phyloP scores from a whole-genome alignment of 2,888 invertebrate genomes.

The Pammene fasciana region DNA sequence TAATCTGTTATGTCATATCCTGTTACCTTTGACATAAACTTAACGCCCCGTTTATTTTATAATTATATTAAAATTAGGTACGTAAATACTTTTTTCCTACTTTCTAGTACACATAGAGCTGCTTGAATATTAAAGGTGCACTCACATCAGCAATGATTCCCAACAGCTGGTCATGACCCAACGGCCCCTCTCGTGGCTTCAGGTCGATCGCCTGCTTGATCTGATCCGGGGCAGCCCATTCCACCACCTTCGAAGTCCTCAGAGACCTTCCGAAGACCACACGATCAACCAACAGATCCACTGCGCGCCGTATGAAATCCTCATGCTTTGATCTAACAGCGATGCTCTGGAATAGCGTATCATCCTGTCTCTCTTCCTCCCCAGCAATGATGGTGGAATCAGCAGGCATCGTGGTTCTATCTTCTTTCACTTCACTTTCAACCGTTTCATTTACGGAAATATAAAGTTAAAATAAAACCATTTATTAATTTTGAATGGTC shows the following conservation, averaged over 20 bases:
- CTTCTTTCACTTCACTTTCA: constrained; percentile 51
- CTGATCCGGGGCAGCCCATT: constrained; percentile 91
- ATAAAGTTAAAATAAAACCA: constrained; percentile 54
- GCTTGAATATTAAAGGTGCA: constrained; percentile 20
- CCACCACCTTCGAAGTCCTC: constrained; percentile 88
- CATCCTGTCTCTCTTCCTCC: constrained; percentile 60
- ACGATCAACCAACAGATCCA: constrained; percentile 88
- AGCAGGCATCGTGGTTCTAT: constrained; percentile 69
- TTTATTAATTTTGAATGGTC: constrained; percentile 54
- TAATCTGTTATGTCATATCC: no score
- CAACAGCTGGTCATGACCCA: constrained; percentile 87
- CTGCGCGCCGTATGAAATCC: constrained; percentile 87
- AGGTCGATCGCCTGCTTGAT: constrained; percentile 87
- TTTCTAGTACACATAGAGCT: no score
- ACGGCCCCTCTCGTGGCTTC: constrained; percentile 82
- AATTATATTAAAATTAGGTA: no score
- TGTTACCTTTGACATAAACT: no score
- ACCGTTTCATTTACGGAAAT: constrained; percentile 47
- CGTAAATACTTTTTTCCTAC: no score
- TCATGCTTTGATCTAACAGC: constrained; percentile 87
- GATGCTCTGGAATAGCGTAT: constrained; percentile 82
- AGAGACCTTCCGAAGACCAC: constrained; percentile 90
- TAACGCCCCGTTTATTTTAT: no score
- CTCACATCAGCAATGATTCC: constrained; percentile 88
- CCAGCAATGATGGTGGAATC: constrained; percentile 74